Conservation (phyloP, 2,113 vertebrate species). For the Hippocampus zosterae region DNA sequence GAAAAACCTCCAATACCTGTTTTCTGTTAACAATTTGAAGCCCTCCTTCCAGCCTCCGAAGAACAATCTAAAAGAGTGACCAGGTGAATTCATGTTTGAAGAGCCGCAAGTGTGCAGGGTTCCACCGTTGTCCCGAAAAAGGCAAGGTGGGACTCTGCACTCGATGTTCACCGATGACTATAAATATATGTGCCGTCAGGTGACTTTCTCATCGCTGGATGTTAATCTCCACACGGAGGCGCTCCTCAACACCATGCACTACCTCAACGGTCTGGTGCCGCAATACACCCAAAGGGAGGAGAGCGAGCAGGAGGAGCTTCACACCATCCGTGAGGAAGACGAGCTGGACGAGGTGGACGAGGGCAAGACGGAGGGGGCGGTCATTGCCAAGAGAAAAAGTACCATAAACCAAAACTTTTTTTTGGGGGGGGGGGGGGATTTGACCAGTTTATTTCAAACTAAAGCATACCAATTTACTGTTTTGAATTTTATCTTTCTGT, state of each 20-base stretch:
- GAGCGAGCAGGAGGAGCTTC: constrained; percentile 59
- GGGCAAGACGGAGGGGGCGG: constrained; percentile 77
- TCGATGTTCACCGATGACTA: neutral
- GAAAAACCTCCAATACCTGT: too few relatives aligned
- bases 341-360: constrained; percentile 61
- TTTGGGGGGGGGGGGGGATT: too few relatives aligned
- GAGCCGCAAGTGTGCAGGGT: too few relatives aligned
- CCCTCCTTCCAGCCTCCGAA: too few relatives aligned
- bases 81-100: too few relatives aligned
- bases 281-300: constrained; percentile 68
- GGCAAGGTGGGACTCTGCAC: neutral
- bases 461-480: too few relatives aligned
- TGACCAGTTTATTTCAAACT: too few relatives aligned
- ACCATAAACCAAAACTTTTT: neutral
- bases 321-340: constrained; percentile 63
- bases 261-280: constrained; percentile 82
- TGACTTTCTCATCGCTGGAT: constrained; percentile 92
- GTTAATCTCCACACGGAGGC: constrained; percentile 93
- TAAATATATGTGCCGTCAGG: constrained; percentile 43
- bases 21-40: too few relatives aligned
- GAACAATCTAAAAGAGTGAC: too few relatives aligned
- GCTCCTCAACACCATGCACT: constrained; percentile 86
- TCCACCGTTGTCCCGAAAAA: neutral
- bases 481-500: neutral
- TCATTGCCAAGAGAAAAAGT: constrained; percentile 62